Evolutionary conservation across 2,797 vertebrate species (phyloP).

Genomic region (Apogon talboti): DNA sequence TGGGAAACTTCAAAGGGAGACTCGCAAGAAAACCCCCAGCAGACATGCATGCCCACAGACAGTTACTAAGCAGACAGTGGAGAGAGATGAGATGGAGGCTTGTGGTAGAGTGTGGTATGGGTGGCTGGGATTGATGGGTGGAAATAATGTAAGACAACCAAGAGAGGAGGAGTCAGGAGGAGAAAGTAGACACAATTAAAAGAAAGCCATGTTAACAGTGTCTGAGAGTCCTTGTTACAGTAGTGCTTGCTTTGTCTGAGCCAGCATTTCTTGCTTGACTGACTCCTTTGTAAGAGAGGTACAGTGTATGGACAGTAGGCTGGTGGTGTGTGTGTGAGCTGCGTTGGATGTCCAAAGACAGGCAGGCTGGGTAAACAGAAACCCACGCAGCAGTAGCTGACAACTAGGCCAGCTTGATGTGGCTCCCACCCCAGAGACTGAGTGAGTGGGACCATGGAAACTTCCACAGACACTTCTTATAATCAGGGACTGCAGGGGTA

Average conservation of each 20-base stretch:
- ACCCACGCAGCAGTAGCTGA: slow-evolving; percentile 67
- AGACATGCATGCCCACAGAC: slow-evolving; percentile 33
- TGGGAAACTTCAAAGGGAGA: slow-evolving; percentile 19
- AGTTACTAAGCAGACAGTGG: slow-evolving; percentile 31
- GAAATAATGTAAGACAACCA: slow-evolving; percentile 28
- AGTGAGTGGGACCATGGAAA: slow-evolving; percentile 74
- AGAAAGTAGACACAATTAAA: slow-evolving; percentile 1
- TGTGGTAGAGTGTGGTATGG: slow-evolving; percentile 19
- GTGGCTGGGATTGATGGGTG: slow-evolving; percentile 35
- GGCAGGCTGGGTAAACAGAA: slow-evolving; percentile 74
- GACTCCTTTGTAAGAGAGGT: slow-evolving; percentile 5
- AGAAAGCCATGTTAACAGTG: too few species aligned
- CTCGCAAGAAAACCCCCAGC: slow-evolving; percentile 59
- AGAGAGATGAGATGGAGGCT: slow-evolving; percentile 20
- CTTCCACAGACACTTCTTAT: slow-evolving; percentile 58
- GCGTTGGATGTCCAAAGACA: slow-evolving; percentile 60
- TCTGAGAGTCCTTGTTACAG: too few species aligned
- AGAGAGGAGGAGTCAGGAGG: slow-evolving; percentile 1
- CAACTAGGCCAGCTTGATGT: slow-evolving; percentile 54
- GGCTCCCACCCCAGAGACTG: slow-evolving; percentile 49
- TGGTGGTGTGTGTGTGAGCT: slow-evolving; percentile 49
- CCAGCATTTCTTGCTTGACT: slow-evolving; percentile 10
- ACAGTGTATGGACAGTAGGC: slow-evolving; percentile 54
- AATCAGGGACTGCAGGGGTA: slow-evolving; percentile 14
- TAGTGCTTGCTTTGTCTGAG: background rate